Base-by-base conservation (phyloP, 2,888 invertebrate genomes). In the Athalia rosae region DNA sequence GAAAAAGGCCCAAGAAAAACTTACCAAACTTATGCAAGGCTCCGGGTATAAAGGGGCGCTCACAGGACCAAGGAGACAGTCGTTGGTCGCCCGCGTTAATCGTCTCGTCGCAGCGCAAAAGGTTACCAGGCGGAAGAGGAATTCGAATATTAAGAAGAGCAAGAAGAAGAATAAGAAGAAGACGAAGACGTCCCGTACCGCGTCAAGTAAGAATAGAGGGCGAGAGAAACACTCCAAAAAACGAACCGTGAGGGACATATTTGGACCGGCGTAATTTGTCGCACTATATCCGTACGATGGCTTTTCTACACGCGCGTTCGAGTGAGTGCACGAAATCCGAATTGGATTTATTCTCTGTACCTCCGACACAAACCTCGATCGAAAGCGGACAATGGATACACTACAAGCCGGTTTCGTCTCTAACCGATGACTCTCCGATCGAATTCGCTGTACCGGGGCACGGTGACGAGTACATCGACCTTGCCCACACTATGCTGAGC, bases 391-490 rank as follows among this genome's bases (percentile, higher is more conserved):
- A 81, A 6, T 84, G 79, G 79, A 73, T 84, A 1, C 81, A 83
- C 28, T 85, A 84, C 64, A 84, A 84, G 66, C 83, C 83, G 0
- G 71, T 84, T 6, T 81, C 83, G 3, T 82, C 80, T 3, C 58
- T 85, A 11, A 78, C 81, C 0, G 82, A 85, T 45, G 80, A 83
- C 61, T 66, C 81, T 6, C 82, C 81, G 0, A 81, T 86, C 2
- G 84, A 86, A 66, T 84, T 85, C 79, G 78, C 79, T 4, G 47
- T 85, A 8, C 81, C 82, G 0, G 82, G 82, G 1, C 63, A 77
- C 58, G 79, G 82, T 4, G 84, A 84, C 43, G 83, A 84, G 59
- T 84, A 84, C 63, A 48, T 83, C 3, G 82, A 85, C 77, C 59
- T 82, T 7, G 78, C 82, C 4, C 81, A 84, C 28, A 28, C 28